These are phyloP conservation scores for Tridacna crocea DNA, from an alignment of 2,888 invertebrate species.

Conservation along the genomic window DNA sequence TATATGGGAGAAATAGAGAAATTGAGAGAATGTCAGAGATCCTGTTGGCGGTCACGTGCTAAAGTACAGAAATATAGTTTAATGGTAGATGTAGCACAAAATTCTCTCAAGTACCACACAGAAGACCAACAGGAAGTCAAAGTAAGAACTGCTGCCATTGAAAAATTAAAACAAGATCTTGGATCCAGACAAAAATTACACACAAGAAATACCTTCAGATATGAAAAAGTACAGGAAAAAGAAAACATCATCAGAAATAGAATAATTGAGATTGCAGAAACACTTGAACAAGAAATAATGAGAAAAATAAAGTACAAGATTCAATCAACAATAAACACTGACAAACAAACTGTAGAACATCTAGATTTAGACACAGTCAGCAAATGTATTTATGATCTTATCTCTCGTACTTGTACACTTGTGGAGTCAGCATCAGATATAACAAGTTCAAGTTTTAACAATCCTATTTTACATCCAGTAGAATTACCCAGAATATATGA, in stretches of 20 bases:
- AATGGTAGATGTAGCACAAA: conserved; percentile 9
- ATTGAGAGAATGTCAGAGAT: neutral
- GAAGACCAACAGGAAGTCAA: neutral
- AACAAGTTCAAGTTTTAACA: neutral
- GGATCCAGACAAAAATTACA: neutral
- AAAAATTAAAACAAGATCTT: neutral
- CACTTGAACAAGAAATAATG: neutral
- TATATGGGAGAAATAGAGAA: neutral
- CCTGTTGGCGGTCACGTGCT: neutral
- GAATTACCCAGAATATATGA: neutral
- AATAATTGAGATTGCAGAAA: neutral
- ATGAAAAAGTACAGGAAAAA: neutral
- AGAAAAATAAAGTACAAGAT: neutral
- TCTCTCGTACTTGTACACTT: neutral
- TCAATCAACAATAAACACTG: neutral
- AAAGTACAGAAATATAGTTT: conserved; percentile 7
- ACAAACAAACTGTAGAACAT: neutral
- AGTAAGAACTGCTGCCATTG: neutral
- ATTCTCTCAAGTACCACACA: neutral
- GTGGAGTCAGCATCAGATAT: neutral
- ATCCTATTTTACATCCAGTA: neutral
- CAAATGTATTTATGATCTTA: neutral
- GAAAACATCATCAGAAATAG: neutral
- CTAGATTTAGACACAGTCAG: neutral
- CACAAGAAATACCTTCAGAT: neutral